phyloP scores from a whole-genome alignment of 1,140 invertebrate species.

The Hyphantria cunea region DNA sequence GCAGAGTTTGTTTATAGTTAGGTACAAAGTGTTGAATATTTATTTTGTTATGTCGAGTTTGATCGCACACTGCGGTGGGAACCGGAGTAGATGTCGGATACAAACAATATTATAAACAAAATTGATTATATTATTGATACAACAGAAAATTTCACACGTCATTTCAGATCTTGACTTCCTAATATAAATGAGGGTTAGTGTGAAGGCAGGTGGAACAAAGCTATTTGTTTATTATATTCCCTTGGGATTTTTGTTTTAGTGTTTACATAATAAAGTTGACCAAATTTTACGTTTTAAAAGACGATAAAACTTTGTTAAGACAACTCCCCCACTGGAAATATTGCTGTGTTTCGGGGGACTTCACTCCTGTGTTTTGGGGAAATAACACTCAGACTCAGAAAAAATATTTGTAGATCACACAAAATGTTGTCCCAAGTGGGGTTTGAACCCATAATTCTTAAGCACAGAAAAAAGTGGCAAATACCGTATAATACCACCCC shows the following conservation, averaged over 20 bases:
- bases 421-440: no score
- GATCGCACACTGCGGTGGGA: conserved; percentile 75
- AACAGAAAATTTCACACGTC: conserved; percentile 31
- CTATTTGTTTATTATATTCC: neutral
- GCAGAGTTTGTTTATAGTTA: conserved; percentile 64
- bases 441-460: no score
- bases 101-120: conserved; percentile 60
- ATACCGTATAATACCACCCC: no score
- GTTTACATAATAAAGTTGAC: no score
- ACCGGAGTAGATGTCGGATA: conserved; percentile 57
- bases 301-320: no score
- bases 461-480: no score
- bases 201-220: conserved; percentile 1
- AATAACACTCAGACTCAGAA: no score
- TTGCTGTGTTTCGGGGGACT: no score
- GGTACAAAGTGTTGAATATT: conserved; percentile 72
- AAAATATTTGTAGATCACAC: no score
- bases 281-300: no score
- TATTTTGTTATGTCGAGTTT: conserved; percentile 74
- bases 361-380: no score
- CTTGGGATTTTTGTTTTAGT: neutral
- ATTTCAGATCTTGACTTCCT: conserved; percentile 16
- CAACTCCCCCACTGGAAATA: no score
- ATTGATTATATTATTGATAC: conserved; percentile 35
- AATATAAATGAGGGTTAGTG: conserved; percentile 15